Evolutionary conservation across 2,113 vertebrate genomes (phyloP).

Genomic region (Callipepla squamata): DNA sequence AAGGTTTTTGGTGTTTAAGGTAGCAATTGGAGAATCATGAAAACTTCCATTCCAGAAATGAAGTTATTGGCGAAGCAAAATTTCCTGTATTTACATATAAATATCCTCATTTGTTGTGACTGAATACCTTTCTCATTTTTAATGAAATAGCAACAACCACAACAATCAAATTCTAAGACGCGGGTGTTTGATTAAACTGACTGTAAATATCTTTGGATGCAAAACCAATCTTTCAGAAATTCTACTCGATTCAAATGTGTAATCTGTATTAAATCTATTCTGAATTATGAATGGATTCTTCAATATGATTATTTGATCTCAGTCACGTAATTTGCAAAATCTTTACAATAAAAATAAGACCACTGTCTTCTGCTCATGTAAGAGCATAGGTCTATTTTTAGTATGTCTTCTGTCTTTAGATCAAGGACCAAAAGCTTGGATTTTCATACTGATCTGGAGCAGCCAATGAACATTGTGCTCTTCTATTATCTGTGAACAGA

Average conservation of each 20-base stretch:
- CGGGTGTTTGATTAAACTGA: conserved; percentile 73
- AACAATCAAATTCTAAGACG: conserved; percentile 70
- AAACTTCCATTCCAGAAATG: conserved; percentile 58
- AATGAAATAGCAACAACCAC: conserved; percentile 62
- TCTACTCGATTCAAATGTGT: conserved; percentile 30
- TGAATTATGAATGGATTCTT: conserved; percentile 45
- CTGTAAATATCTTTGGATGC: conserved; percentile 52
- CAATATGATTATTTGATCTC: conserved; percentile 8
- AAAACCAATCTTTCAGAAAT: conserved; percentile 66
- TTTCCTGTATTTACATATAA: conserved; percentile 78
- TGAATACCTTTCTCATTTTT: conserved; percentile 71
- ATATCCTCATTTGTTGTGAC: conserved; percentile 73
- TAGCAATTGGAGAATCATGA: conserved; percentile 58
- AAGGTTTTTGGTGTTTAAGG: conserved; percentile 18
- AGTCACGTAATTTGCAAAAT: conserved; percentile 20
- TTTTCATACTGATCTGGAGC: conserved; percentile 40
- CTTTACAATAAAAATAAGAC: not conserved
- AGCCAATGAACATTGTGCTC: conserved; percentile 42
- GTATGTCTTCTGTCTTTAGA: not conserved
- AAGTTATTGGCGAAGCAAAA: conserved; percentile 71
- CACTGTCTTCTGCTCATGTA: not conserved
- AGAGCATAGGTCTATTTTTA: conserved; percentile 15
- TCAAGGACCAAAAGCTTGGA: conserved; percentile 31
- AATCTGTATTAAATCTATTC: conserved; percentile 48
- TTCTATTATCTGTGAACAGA: conserved; percentile 16